Evolutionary conservation across 2,888 invertebrate genomes (phyloP).

Genomic region (Philonicus albiceps): DNA sequence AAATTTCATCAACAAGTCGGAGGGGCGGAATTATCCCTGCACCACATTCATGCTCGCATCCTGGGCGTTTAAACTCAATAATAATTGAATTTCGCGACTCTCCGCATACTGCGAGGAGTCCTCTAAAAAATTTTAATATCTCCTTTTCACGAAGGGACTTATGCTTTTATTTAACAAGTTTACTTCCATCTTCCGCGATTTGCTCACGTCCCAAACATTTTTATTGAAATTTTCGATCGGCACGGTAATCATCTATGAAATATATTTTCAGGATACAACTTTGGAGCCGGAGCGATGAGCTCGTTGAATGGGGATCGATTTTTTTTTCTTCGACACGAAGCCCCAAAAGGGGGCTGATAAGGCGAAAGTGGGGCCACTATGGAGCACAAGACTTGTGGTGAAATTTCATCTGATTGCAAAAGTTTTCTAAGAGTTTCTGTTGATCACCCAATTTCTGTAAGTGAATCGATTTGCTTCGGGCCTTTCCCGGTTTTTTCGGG

Average conservation of each 20-base stretch:
- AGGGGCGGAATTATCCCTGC: neutral
- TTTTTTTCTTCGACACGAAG: neutral
- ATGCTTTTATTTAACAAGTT: neutral
- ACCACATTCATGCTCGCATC: neutral
- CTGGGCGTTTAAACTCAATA: neutral
- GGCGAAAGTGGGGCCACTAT: neutral
- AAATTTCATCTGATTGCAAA: neutral
- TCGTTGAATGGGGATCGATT: neutral
- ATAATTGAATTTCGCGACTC: conserved; percentile 29
- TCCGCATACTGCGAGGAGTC: neutral
- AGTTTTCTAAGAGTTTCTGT: neutral
- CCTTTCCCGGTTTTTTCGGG: neutral
- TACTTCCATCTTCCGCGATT: neutral
- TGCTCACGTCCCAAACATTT: neutral
- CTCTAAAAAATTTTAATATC: neutral
- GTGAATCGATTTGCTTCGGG: conserved; percentile 2
- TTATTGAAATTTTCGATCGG: neutral
- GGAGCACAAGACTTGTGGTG: neutral
- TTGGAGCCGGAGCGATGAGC: neutral
- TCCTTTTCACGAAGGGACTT: neutral
- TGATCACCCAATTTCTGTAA: neutral
- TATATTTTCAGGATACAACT: neutral
- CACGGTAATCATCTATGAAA: neutral
- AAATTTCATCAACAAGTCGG: neutral
- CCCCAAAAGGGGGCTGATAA: neutral